These are phyloP conservation scores for Elephas maximus DNA, from an alignment of 2,113 vertebrate species.

Conservation along the genomic window DNA sequence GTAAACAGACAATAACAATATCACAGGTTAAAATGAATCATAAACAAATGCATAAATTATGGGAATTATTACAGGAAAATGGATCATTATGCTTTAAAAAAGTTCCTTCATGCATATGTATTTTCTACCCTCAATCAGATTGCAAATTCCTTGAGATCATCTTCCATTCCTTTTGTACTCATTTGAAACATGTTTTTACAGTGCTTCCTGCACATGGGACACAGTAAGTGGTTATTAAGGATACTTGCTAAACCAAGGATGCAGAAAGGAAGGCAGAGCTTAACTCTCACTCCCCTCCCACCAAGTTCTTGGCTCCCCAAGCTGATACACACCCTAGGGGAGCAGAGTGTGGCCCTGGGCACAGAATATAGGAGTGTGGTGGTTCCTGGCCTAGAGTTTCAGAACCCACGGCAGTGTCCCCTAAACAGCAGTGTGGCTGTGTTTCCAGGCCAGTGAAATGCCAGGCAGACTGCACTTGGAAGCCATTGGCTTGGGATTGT, in stretches of 20 bases:
- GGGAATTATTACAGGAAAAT: neutral
- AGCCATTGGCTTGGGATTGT: neutral
- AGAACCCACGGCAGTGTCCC: neutral
- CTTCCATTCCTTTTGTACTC: neutral
- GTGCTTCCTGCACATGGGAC: neutral
- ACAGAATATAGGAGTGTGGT: rapidly evolving
- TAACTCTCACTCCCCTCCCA: too few species aligned
- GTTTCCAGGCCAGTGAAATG: slow-evolving; percentile 47
- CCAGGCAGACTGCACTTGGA: slow-evolving; percentile 14
- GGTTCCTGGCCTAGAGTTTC: neutral
- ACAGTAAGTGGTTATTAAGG: neutral
- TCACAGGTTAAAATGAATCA: neutral
- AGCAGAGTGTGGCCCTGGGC: rapidly evolving
- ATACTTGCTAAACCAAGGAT: neutral
- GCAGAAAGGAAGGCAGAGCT: neutral
- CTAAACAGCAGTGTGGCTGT: neutral
- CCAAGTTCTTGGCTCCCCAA: neutral
- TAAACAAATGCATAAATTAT: neutral
- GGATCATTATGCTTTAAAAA: neutral
- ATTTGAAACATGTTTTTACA: neutral
- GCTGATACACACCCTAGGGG: too few species aligned
- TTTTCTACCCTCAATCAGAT: neutral
- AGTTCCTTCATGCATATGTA: neutral
- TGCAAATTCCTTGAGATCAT: neutral
- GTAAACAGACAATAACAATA: neutral